phyloP scores from a whole-genome alignment of 2,113 vertebrate genomes.

The Channa argus region DNA sequence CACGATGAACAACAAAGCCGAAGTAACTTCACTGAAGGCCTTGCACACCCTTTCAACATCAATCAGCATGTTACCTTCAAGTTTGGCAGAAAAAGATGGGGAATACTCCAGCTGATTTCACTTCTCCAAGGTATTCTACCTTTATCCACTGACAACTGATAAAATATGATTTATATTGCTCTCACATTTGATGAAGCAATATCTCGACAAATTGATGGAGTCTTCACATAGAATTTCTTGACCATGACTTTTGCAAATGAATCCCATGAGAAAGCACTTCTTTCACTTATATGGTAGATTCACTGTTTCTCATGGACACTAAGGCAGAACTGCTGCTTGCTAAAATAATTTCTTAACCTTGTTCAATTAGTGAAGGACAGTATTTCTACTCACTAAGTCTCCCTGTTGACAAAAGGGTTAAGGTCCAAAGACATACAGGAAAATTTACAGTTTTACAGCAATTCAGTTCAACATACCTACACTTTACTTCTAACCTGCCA shows the following conservation, averaged over 20 bases:
- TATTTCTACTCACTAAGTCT: background rate
- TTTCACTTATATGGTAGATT: background rate
- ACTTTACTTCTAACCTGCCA: conserved; percentile 15
- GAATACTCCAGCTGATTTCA: conserved; percentile 49
- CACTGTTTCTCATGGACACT: background rate
- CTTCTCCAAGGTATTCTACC: conserved; percentile 35
- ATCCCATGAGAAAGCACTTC: background rate
- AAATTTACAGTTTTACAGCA: conserved; percentile 5
- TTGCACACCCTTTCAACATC: conserved; percentile 47
- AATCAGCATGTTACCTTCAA: conserved; percentile 51
- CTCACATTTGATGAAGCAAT: conserved; percentile 54
- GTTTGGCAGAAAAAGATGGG: conserved; percentile 42
- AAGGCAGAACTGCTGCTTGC: conserved; percentile 9
- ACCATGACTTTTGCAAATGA: background rate
- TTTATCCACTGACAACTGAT: conserved; percentile 61
- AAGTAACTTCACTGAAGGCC: conserved; percentile 59
- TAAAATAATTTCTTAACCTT: conserved; percentile 2
- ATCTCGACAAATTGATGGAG: conserved; percentile 20
- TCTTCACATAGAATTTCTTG: background rate
- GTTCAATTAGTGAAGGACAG: conserved; percentile 1
- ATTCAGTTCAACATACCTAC: conserved; percentile 23
- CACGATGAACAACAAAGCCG: conserved; percentile 46
- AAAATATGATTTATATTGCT: conserved; percentile 50
- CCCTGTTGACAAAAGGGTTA: conserved; percentile 18
- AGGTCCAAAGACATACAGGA: conserved; percentile 11